Conservation (phyloP, 2,797 vertebrate species). For the Phaenicophaeus curvirostris region DNA sequence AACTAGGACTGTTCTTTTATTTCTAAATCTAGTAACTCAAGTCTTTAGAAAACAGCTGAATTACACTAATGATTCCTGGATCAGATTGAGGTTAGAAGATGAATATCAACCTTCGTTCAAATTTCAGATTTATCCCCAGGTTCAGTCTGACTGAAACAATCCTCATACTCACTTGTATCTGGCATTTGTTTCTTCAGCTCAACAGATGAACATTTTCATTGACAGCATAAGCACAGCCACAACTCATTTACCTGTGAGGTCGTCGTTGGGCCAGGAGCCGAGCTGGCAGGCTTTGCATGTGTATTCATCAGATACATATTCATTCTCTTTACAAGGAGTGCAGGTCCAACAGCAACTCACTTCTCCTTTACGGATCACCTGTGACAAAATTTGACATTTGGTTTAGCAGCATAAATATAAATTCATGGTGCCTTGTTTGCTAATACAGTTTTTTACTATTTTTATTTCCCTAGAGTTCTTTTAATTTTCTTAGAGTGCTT, state of each 20-base stretch:
- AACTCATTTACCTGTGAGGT: slow-evolving; percentile 87
- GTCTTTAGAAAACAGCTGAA: neutral
- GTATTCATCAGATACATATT: slow-evolving; percentile 95
- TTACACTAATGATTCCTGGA: neutral
- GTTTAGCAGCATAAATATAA: neutral
- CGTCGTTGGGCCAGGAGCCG: slow-evolving; percentile 92
- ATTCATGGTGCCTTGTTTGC: neutral
- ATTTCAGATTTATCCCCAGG: neutral
- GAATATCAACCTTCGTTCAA: neutral
- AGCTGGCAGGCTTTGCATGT: slow-evolving; percentile 94
- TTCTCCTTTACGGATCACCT: slow-evolving; percentile 99
- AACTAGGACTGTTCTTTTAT: neutral
- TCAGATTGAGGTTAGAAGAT: neutral
- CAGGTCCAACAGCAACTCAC: slow-evolving; percentile 99
- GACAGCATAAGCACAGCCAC: neutral
- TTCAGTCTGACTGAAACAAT: neutral
- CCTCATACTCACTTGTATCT: neutral
- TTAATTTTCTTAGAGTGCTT: neutral
- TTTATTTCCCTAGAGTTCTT: neutral
- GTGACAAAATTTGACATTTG: neutral
- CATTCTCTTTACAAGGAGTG: slow-evolving; percentile 96
- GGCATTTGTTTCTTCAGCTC: neutral
- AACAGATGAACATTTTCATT: neutral
- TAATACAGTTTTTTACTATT: neutral
- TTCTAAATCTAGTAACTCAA: neutral